Evolutionary conservation across 92 coral and sea anemone genomes (phyloP).

Genomic region (Epizoanthus illoricatus): DNA sequence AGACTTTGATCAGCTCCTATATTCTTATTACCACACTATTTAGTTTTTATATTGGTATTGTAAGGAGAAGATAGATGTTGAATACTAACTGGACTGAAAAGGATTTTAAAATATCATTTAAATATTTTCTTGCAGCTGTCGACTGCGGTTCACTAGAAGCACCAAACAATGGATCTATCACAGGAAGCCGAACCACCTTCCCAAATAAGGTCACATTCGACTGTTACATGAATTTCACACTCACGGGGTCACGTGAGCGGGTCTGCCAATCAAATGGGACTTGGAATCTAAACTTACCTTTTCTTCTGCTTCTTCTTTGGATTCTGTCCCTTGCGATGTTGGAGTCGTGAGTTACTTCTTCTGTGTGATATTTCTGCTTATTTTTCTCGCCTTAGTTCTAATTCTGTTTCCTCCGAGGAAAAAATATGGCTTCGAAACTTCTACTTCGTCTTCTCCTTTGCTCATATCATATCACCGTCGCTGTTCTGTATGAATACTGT

Average conservation of each 20-base stretch:
- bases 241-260: conserved; percentile 28
- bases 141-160: conserved; percentile 25
- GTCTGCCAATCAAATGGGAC: conserved; percentile 32
- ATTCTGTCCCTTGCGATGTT: background rate
- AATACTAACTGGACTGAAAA: too few relatives aligned
- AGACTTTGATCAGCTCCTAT: too few relatives aligned
- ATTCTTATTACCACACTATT: too few relatives aligned
- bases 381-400: background rate
- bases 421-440: background rate
- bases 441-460: background rate
- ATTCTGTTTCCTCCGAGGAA: conserved; percentile 17
- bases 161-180: conserved; percentile 1
- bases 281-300: background rate
- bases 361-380: conserved; percentile 6
- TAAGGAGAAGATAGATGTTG: too few relatives aligned
- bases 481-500: conserved; percentile 9
- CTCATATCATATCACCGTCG: conserved; percentile 1
- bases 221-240: conserved; percentile 8
- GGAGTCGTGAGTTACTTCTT: background rate
- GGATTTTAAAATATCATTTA: background rate
- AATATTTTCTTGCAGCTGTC: background rate
- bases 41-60: too few relatives aligned
- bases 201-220: conserved; percentile 11
- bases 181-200: conserved; percentile 20
- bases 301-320: background rate